A percentile compares a stretch with the other conserved stretches of the same genome.
Conservation (phyloP, 2,797 vertebrate species). For the Leuciscus waleckii region DNA sequence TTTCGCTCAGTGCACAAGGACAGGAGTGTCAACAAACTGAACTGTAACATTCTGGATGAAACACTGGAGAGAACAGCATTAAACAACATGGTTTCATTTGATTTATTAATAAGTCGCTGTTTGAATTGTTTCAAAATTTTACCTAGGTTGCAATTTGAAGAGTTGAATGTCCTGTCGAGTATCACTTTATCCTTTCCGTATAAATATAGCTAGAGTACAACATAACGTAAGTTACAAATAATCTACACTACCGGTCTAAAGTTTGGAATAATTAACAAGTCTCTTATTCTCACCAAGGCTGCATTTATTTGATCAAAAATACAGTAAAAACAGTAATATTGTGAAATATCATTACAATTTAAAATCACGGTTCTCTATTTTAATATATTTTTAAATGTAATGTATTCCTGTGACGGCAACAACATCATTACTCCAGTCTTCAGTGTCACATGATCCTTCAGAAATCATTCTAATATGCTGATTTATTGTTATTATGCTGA, state of each 20-base stretch:
- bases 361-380: background rate
- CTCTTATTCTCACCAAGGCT: background rate
- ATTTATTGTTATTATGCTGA: background rate
- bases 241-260: background rate
- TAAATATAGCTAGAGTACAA: background rate
- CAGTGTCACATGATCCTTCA: background rate
- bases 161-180: background rate
- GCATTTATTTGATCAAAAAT: background rate
- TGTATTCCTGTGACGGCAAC: no score
- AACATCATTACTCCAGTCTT: background rate
- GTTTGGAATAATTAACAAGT: background rate
- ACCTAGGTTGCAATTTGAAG: background rate
- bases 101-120: background rate
- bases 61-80: background rate
- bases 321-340: background rate
- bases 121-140: background rate
- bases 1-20: conserved; percentile 3
- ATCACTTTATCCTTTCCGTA: background rate
- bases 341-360: background rate
- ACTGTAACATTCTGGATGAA: background rate
- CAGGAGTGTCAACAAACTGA: background rate
- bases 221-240: background rate
- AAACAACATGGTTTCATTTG: background rate
- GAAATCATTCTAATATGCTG: background rate
- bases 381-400: no score